These are phyloP conservation scores for Gerris buenoi DNA, from an alignment of 1,140 invertebrate genomes.

Conservation along the genomic window DNA sequence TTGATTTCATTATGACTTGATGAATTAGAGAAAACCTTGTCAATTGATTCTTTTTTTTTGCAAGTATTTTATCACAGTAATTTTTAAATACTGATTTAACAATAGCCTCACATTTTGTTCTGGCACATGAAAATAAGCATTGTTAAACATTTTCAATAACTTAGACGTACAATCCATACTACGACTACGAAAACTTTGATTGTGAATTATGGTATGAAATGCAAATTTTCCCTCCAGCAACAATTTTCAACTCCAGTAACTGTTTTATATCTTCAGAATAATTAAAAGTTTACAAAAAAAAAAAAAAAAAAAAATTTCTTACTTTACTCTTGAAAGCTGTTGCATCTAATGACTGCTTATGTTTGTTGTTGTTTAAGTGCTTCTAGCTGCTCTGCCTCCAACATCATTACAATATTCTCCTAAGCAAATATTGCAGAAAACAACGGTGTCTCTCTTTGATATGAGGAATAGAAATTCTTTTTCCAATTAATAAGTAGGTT, in stretches of 20 bases:
- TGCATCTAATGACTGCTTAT: conserved; percentile 1
- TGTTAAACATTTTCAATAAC: neutral
- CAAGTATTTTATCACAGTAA: neutral
- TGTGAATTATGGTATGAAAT: neutral
- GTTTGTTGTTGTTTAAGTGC: neutral
- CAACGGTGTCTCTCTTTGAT: conserved; percentile 1
- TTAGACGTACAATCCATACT: neutral
- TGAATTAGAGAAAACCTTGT: neutral
- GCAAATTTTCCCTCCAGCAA: neutral
- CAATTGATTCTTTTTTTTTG: neutral
- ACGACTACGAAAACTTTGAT: neutral
- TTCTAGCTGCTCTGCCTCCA: neutral
- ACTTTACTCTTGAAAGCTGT: neutral
- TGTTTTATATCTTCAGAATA: neutral
- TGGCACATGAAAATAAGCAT: neutral
- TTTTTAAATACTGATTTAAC: conserved; percentile 1
- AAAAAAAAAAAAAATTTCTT: neutral
- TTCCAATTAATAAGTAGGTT: too few relatives aligned
- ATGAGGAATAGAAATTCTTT: conserved; percentile 1
- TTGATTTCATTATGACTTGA: conserved; percentile 1
- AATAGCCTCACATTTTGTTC: conserved; percentile 1
- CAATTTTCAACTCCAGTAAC: too few relatives aligned
- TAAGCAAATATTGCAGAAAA: neutral
- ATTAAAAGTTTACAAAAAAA: neutral
- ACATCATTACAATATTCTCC: neutral